phyloP scores from a whole-genome alignment of 2,888 invertebrate genomes.

The Lissonota sp. region DNA sequence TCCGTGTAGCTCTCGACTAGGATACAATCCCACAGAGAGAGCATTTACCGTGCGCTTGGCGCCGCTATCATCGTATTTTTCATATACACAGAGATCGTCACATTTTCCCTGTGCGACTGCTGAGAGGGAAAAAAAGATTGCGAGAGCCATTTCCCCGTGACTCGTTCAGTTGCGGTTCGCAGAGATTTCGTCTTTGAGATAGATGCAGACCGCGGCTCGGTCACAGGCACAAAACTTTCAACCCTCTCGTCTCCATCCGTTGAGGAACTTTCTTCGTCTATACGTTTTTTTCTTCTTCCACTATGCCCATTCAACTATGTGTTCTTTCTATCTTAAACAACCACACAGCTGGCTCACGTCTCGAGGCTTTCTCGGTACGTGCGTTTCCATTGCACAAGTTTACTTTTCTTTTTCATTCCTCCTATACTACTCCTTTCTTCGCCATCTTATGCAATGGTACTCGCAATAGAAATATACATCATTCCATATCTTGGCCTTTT shows the following conservation, averaged over 20 bases:
- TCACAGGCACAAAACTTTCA: conserved; percentile 43
- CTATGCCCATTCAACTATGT: conserved; percentile 19
- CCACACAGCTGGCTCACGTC: conserved; percentile 49
- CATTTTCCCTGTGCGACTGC: conserved; percentile 46
- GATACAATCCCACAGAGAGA: conserved; percentile 24
- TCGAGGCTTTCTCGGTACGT: conserved; percentile 36
- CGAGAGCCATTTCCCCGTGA: conserved; percentile 82
- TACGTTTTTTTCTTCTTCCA: conserved; percentile 19
- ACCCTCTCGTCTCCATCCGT: conserved; percentile 14
- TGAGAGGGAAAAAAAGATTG: conserved; percentile 78
- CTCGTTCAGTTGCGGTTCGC: conserved; percentile 67
- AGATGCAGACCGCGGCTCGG: conserved; percentile 60
- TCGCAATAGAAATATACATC: neutral
- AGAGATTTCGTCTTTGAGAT: conserved; percentile 82
- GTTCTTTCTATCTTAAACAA: conserved; percentile 36
- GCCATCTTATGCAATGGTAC: conserved; percentile 26
- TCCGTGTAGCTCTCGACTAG: conserved; percentile 35
- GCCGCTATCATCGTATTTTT: conserved; percentile 16
- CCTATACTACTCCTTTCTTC: neutral
- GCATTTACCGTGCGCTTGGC: conserved; percentile 25
- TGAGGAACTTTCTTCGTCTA: conserved; percentile 33
- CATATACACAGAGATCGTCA: neutral
- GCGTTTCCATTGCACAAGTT: conserved; percentile 27
- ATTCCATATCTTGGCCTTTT: neutral
- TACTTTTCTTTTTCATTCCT: conserved; percentile 18